phyloP scores from a whole-genome alignment of 2,888 invertebrate genomes.

The Linhomoeus sp. region DNA sequence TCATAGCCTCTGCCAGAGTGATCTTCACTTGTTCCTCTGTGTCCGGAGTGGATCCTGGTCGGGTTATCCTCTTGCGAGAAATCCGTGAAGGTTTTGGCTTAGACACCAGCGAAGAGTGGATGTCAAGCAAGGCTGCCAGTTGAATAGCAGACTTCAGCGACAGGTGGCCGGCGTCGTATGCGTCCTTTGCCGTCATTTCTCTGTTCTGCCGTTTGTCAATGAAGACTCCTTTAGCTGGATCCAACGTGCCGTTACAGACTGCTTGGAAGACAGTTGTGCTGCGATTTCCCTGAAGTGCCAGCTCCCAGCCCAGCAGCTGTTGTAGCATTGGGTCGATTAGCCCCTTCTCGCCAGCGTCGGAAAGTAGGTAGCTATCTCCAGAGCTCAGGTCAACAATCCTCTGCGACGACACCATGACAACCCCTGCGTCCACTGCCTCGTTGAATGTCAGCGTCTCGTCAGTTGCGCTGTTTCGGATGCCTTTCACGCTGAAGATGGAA shows the following conservation, averaged over 20 bases:
- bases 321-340: slow-evolving; percentile 27
- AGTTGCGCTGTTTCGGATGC: slow-evolving; percentile 59
- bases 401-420: slow-evolving; percentile 45
- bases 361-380: slow-evolving; percentile 15
- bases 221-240: slow-evolving; percentile 54
- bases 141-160: slow-evolving; percentile 68
- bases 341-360: slow-evolving; percentile 26
- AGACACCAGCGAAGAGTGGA: slow-evolving; percentile 31
- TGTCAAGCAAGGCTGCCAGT: slow-evolving; percentile 60
- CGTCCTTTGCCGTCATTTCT: slow-evolving; percentile 55
- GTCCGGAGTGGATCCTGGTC: slow-evolving; percentile 37
- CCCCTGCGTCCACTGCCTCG: slow-evolving; percentile 52
- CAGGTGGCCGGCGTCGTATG: slow-evolving; percentile 61
- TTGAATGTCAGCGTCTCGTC: slow-evolving; percentile 65
- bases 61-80: slow-evolving; percentile 59
- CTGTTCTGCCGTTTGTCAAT: slow-evolving; percentile 31
- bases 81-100: slow-evolving; percentile 53
- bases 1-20: slow-evolving; percentile 55
- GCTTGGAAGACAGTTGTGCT: slow-evolving; percentile 54
- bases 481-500: slow-evolving; percentile 76
- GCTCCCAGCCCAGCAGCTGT: slow-evolving; percentile 62
- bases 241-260: slow-evolving; percentile 61
- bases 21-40: slow-evolving; percentile 37
- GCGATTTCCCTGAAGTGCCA: too few species aligned
- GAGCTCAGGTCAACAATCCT: slow-evolving; percentile 18